Percentiles rank a stretch among this genome's conserved stretches.
Evolutionary conservation across 92 coral and sea anemone species (phyloP).

Genomic region (Paragorgia papillata): DNA sequence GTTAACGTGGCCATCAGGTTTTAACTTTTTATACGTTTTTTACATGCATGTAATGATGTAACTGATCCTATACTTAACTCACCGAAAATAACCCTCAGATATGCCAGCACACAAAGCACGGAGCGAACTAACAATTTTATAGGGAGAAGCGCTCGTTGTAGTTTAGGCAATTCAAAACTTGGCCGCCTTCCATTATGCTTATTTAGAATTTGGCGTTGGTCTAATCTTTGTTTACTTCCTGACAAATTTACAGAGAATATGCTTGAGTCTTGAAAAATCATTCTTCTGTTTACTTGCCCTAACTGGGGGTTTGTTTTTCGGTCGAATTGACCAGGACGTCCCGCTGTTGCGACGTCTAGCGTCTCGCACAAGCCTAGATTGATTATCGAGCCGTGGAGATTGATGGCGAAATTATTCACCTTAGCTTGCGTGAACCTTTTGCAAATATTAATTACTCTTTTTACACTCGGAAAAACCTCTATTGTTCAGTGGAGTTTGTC

Average conservation of each 20-base stretch:
- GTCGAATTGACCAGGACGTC: not conserved
- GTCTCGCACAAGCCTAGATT: no score
- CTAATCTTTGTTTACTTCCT: constrained; percentile 19
- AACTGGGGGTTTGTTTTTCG: not conserved
- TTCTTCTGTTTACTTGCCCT: not conserved
- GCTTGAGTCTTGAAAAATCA: not conserved
- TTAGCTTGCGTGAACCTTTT: not conserved
- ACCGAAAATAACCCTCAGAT: no score
- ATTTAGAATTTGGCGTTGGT: not conserved
- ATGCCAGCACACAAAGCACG: no score
- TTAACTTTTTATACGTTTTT: no score
- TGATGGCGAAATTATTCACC: not conserved
- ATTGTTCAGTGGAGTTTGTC: constrained; percentile 31
- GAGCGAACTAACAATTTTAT: no score
- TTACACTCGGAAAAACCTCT: constrained; percentile 6
- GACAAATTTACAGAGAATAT: constrained; percentile 4
- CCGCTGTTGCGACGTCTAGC: not conserved
- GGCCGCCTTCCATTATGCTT: not conserved
- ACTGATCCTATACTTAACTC: no score
- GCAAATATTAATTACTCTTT: constrained; percentile 27
- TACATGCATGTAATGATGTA: no score
- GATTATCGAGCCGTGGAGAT: no score
- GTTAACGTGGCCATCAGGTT: no score
- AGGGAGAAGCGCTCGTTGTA: no score
- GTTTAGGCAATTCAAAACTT: not conserved